Percentiles rank a stretch among this genome's conserved stretches.
Conservation (phyloP, 2,888 invertebrate species). For the Lypha dubia region DNA sequence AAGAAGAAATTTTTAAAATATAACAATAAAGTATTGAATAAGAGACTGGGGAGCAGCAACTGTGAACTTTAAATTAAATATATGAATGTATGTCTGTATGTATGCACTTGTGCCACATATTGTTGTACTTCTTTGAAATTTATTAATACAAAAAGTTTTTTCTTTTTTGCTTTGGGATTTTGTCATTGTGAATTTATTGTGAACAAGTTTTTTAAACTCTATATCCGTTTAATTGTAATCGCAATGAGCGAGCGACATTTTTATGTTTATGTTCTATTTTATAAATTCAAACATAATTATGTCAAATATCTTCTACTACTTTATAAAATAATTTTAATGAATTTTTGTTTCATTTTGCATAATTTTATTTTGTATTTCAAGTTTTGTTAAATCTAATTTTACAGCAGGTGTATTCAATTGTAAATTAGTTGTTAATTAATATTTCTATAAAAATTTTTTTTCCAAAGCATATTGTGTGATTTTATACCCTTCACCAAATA, state of each 20-base stretch:
- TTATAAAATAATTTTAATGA: not conserved
- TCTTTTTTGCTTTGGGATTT: too few species aligned
- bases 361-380: not conserved
- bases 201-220: not conserved
- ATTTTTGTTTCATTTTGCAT: not conserved
- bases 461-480: too few species aligned
- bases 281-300: not conserved
- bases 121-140: too few species aligned
- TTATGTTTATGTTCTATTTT: not conserved
- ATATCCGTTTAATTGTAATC: slow-evolving; percentile 6
- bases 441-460: not conserved
- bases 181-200: too few species aligned
- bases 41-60: not conserved
- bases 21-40: not conserved
- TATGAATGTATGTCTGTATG: too few species aligned
- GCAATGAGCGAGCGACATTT: not conserved
- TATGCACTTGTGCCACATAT: too few species aligned
- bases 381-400: not conserved
- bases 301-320: not conserved
- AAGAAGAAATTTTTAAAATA: not conserved
- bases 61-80: too few species aligned
- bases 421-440: slow-evolving; percentile 10
- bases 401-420: not conserved
- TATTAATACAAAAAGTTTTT: too few species aligned
- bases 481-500: too few species aligned